Conservation (phyloP, 2,113 vertebrate species). For the Platycercus adscitus region DNA sequence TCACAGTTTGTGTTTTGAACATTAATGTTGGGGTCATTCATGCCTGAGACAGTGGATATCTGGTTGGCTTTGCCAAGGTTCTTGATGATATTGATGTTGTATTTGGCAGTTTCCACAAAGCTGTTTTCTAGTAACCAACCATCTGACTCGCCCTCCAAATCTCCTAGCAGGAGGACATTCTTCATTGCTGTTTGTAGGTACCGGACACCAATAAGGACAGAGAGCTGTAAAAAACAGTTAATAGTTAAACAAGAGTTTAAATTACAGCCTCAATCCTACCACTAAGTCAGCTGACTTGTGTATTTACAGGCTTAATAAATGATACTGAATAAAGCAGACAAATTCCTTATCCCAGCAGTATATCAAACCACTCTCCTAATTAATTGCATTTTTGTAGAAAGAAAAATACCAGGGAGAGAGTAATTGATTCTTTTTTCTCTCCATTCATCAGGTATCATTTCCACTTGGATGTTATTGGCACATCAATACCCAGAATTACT, state of each 20-base stretch:
- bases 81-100: constrained; percentile 85
- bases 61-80: constrained; percentile 84
- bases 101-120: constrained; percentile 86
- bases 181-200: constrained; percentile 90
- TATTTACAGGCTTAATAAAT: not conserved
- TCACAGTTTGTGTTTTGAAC: constrained; percentile 79
- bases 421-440: not conserved
- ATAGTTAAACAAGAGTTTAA: not conserved
- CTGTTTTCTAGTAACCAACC: constrained; percentile 88
- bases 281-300: not conserved
- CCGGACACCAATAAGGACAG: constrained; percentile 84
- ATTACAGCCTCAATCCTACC: not conserved
- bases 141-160: constrained; percentile 82
- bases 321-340: not conserved
- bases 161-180: constrained; percentile 81
- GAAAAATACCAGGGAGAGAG: not conserved
- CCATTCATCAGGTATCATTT: not conserved
- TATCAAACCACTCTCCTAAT: not conserved
- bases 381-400: not conserved
- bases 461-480: not conserved
- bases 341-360: not conserved
- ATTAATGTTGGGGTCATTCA: constrained; percentile 81
- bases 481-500: not conserved
- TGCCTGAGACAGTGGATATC: constrained; percentile 74
- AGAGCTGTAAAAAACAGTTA: constrained; percentile 73